A percentile compares a stretch with the other conserved stretches of the same genome.
Evolutionary conservation across 2,888 invertebrate genomes (phyloP).

Genomic region (Villa cingulata): DNA sequence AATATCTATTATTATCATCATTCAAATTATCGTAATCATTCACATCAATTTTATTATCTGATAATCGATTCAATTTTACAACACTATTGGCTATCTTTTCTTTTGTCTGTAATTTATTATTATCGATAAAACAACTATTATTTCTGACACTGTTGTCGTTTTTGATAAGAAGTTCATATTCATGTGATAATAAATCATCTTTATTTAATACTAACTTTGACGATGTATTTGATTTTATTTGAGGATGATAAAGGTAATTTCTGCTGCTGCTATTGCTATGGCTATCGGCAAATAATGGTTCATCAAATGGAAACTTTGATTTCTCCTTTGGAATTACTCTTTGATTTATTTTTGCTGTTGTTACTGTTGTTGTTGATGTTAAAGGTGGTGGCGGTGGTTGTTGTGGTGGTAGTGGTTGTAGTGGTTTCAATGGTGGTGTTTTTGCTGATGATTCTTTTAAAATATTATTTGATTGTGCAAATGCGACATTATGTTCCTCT

Average conservation of each 20-base stretch:
- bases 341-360: too few species aligned
- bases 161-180: background rate
- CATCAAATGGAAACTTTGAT: background rate
- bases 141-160: background rate
- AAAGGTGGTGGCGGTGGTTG: background rate
- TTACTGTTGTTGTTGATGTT: too few species aligned
- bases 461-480: too few species aligned
- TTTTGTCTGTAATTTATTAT: background rate
- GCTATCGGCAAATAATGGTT: background rate
- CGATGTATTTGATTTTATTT: background rate
- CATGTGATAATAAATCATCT: background rate
- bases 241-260: too few species aligned
- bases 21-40: background rate
- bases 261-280: background rate
- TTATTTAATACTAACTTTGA: background rate
- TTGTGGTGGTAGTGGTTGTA: background rate
- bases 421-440: too few species aligned
- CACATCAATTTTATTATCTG: background rate
- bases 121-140: background rate
- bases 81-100: background rate
- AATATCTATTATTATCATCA: background rate
- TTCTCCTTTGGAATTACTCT: too few species aligned
- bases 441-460: too few species aligned
- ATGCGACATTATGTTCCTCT: too few species aligned
- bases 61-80: too few species aligned